Evolutionary conservation across 2,113 vertebrate species (phyloP).

Genomic region (Charadrius vociferus): DNA sequence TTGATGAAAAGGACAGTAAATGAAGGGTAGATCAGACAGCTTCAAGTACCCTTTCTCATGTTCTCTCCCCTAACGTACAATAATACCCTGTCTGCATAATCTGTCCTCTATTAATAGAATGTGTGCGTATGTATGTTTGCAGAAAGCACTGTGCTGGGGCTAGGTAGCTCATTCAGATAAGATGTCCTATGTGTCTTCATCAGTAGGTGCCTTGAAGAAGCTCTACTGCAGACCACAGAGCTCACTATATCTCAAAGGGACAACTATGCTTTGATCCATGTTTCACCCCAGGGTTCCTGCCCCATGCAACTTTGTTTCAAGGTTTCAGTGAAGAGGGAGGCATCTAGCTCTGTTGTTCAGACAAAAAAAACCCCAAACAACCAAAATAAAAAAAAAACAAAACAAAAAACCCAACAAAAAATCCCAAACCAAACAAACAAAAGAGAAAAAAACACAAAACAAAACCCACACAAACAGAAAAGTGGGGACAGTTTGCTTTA

Average conservation of each 20-base stretch:
- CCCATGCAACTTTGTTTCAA: not conserved
- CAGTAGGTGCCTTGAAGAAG: not conserved
- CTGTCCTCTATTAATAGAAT: not conserved
- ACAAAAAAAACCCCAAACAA: not conserved
- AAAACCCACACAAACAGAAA: not conserved
- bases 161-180: not conserved
- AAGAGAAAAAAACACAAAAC: not conserved
- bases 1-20: not conserved
- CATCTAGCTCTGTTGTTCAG: not conserved
- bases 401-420: not conserved
- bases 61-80: not conserved
- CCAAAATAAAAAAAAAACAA: not conserved
- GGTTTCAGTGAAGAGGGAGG: not conserved
- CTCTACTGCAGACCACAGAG: not conserved
- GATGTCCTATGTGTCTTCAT: not conserved
- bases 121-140: not conserved
- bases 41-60: not conserved
- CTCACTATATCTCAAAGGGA: not conserved
- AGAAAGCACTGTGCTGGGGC: not conserved
- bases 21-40: not conserved
- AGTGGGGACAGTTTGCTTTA: not conserved
- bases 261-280: fast-evolving
- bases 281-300: not conserved
- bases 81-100: not conserved
- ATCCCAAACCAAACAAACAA: fast-evolving